Evolutionary conservation across 2,113 vertebrate genomes (phyloP), one percentile per base, ranked within the genome.

Genomic region (Onychostoma macrolepis): DNA sequence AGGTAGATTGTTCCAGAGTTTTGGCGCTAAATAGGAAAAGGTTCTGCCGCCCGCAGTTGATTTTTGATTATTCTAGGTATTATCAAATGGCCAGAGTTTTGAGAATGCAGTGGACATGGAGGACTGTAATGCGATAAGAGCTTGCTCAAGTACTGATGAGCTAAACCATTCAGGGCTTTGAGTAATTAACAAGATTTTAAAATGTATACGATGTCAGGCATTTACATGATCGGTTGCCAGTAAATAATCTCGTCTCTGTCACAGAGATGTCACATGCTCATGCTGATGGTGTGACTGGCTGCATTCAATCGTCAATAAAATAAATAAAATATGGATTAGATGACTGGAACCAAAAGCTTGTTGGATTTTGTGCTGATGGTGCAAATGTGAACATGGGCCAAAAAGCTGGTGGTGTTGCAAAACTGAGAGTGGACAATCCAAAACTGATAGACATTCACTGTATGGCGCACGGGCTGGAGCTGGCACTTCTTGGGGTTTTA

Each of bases 301-400:
- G 30, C 15, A 71, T 36, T 33, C 67, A 36, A 71, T 71, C 67
- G 28, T 71, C 67, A 71, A 36, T 71, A n/a, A n/a, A n/a, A n/a
- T n/a, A n/a, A 30, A 36, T 30, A 69, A 69, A 36, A 69, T 30
- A 7, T 71, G 63, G 63, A 67, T 67, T 67, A 67, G 26, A 67
- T 6, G 63, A 67, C 26, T 30, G 63, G 26, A 67, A 30, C 26
- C 26, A 65, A 65, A 65, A 65, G 63, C 63, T 65, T 71, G 30
- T 71, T 71, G 67, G 67, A 71, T 36, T 36, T 36, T 71, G 67
- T 71, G 67, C 65, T 69, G 28, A 33, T 69, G 65, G 28, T 19
- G 13, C 65, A 33, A 69, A 69, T 69, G 65, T 30, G 28, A 69
- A 69, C 28, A 33, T 33, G 63, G n/a, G 63, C 63, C 63, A 67